A percentile compares a stretch with the other conserved stretches of the same genome.
phyloP scores from a whole-genome alignment of 35 echinoderm and acorn worm genomes.

The Hemicentrotus pulcherrimus region DNA sequence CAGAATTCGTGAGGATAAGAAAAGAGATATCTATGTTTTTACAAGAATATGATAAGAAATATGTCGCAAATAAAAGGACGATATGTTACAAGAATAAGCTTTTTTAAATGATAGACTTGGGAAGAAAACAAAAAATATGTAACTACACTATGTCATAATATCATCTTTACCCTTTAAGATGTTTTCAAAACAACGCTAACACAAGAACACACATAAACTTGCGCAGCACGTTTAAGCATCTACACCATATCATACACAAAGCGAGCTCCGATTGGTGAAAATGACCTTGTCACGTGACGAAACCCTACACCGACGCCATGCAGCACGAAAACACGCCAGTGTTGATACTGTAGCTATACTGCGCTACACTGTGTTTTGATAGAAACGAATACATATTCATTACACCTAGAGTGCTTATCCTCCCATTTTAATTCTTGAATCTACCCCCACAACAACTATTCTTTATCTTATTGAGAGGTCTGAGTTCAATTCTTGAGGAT shows the following conservation, averaged over 20 bases:
- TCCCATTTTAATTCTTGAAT: neutral
- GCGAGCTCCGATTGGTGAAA: neutral
- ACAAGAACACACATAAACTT: neutral
- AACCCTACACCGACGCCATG: neutral
- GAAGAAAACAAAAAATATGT: too few relatives aligned
- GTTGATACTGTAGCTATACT: neutral
- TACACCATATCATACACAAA: neutral
- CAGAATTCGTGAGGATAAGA: too few relatives aligned
- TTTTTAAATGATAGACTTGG: too few relatives aligned
- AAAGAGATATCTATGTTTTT: too few relatives aligned
- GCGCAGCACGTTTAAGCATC: neutral
- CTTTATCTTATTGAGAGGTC: too few relatives aligned
- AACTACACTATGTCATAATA: too few relatives aligned
- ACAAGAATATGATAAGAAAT: too few relatives aligned
- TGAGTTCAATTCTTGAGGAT: too few relatives aligned
- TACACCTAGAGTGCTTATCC: neutral
- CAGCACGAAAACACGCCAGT: neutral
- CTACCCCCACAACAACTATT: too few relatives aligned
- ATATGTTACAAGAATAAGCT: too few relatives aligned
- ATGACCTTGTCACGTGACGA: neutral
- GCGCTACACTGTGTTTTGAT: neutral
- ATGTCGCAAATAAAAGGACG: too few relatives aligned
- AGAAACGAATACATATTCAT: constrained; percentile 6
- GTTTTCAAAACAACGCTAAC: neutral
- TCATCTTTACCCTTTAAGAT: too few relatives aligned